A percentile compares a stretch with the other conserved stretches of the same genome.
These are phyloP conservation scores for Gymnocephalus cernua DNA, from an alignment of 2,113 vertebrate genomes.

Conservation along the genomic window DNA sequence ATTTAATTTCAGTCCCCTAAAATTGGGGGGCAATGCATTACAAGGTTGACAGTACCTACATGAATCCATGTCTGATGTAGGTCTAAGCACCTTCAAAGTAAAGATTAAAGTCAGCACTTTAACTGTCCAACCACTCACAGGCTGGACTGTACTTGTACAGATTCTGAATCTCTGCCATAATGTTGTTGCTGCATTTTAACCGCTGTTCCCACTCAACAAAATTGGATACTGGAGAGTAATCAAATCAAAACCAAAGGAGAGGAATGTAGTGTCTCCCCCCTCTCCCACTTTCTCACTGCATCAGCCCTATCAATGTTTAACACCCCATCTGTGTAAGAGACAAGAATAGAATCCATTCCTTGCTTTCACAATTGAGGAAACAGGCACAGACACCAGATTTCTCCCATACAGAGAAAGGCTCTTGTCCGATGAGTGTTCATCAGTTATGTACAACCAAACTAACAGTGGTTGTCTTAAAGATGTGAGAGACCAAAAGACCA, in stretches of 20 bases:
- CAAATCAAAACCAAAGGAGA: constrained; percentile 16
- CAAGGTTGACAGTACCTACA: background rate
- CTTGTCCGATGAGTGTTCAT: constrained; percentile 8
- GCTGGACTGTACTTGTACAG: background rate
- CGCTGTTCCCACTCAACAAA: constrained; percentile 33
- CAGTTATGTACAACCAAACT: constrained; percentile 40
- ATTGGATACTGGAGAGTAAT: constrained; percentile 24
- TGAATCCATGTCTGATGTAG: background rate
- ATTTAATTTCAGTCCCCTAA: background rate
- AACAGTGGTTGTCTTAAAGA: constrained; percentile 9
- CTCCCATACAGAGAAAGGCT: constrained; percentile 1
- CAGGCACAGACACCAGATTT: constrained; percentile 24
- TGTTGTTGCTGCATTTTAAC: constrained; percentile 17
- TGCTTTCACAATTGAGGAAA: constrained; percentile 46
- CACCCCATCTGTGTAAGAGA: constrained; percentile 59
- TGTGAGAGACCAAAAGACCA: constrained; percentile 5
- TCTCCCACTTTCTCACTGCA: constrained; percentile 27
- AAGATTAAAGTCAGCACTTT: background rate
- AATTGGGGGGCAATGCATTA: background rate
- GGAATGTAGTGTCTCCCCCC: background rate
- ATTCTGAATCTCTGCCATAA: constrained; percentile 1
- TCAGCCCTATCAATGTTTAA: constrained; percentile 70
- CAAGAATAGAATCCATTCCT: constrained; percentile 60
- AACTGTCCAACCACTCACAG: background rate
- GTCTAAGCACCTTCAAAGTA: background rate